phyloP scores from a whole-genome alignment of 1,140 invertebrate species.

The Stegodyphus dumicola region DNA sequence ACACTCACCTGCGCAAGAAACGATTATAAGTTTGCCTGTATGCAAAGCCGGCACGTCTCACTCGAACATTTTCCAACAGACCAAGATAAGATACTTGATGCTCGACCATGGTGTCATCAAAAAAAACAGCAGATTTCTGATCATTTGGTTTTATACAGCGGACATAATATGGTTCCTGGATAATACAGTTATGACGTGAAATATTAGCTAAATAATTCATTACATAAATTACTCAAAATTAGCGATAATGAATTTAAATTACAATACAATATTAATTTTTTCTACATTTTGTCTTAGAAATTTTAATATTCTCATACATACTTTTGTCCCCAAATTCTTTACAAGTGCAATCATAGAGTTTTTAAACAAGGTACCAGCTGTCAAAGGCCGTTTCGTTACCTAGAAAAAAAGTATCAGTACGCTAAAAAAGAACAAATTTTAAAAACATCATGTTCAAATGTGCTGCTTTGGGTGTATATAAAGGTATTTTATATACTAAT shows the following conservation, averaged over 20 bases:
- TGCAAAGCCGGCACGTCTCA: slow-evolving; percentile 92
- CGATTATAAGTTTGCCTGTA: slow-evolving; percentile 89
- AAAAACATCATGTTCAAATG: no score
- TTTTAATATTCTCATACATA: slow-evolving; percentile 53
- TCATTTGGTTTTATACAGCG: slow-evolving; percentile 94
- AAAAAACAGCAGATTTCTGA: slow-evolving; percentile 81
- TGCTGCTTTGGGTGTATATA: no score
- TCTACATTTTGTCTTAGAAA: no score
- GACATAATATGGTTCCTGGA: slow-evolving; percentile 91
- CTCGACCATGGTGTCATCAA: slow-evolving; percentile 81
- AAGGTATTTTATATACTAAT: no score
- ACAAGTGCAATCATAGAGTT: slow-evolving; percentile 93
- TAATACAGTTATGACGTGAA: no score
- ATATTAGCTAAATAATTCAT: no score
- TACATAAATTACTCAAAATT: no score
- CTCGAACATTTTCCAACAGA: slow-evolving; percentile 91
- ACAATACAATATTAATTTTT: no score
- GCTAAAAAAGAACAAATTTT: no score
- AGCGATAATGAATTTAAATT: no score
- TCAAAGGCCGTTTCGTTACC: slow-evolving; percentile 93
- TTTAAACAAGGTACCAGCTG: slow-evolving; percentile 93
- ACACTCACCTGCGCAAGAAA: slow-evolving; percentile 79
- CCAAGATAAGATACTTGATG: slow-evolving; percentile 89
- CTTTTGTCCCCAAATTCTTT: slow-evolving; percentile 85
- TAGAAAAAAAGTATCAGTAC: slow-evolving; percentile 68